phyloP scores from a whole-genome alignment of 2,113 vertebrate genomes.

The Rousettus leschenaultii region DNA sequence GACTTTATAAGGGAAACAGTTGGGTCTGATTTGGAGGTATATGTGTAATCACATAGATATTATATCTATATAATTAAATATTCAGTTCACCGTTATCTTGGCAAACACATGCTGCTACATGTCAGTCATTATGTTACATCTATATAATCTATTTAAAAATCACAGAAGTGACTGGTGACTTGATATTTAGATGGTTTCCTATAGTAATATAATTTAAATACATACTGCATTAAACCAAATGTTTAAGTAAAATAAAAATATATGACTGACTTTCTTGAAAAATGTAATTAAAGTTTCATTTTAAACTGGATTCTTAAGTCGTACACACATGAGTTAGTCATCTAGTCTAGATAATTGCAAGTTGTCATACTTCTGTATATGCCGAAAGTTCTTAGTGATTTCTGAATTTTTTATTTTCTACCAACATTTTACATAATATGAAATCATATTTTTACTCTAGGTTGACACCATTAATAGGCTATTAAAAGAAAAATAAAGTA shows the following conservation, averaged over 20 bases:
- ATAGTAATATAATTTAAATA: background rate
- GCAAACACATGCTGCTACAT: background rate
- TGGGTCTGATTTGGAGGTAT: background rate
- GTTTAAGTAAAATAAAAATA: conserved; percentile 1
- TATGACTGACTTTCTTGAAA: background rate
- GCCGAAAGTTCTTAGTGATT: background rate
- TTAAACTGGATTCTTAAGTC: background rate
- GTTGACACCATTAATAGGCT: background rate
- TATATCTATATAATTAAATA: background rate
- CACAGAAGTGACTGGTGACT: background rate
- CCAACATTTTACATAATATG: background rate
- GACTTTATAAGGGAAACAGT: background rate
- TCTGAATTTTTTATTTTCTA: background rate
- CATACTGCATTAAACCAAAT: background rate
- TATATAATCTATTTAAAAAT: background rate
- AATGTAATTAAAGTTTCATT: background rate
- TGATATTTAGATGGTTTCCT: background rate
- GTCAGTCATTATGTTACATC: background rate
- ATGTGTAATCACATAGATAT: background rate
- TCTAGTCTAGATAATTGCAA: background rate
- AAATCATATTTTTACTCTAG: background rate
- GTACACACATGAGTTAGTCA: background rate
- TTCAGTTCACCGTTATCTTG: background rate
- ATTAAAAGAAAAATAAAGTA: background rate
- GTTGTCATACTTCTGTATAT: background rate